Base-by-base conservation (phyloP, 1,140 invertebrate species). In the Ectropis grisescens region DNA sequence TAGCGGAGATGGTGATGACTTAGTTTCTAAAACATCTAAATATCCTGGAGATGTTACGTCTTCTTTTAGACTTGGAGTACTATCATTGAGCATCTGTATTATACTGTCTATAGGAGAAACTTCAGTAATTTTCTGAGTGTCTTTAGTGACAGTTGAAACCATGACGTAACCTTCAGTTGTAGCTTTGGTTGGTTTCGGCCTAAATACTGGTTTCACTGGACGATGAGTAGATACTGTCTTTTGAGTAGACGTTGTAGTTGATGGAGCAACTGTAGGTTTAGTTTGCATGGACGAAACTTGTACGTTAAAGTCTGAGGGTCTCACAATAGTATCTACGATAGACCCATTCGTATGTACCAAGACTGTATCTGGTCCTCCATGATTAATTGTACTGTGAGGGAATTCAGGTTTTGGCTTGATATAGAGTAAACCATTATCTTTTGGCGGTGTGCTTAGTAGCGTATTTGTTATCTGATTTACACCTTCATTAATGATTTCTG, bases 71-170 rank as follows among this genome's bases (percentile, higher is more conserved):
- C 66, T 76, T 15, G 69, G 64, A 19, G 72, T 74, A 25, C 65
- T 72, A 11, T 87, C 84, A 47, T 90, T 90, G 9, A 90, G 53
- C 60, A 90, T 88, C 15, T 88, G 84, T 34, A 90, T 87, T 6
- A 90, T 90, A 11, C 83, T 85, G 31, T 86, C 69, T 33, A 87
- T 85, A 2, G 85, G 86, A 11, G 85, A 82, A 4, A 86, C 55
- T 41, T 85, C 84, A n/a, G 69, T 79, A n/a, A n/a, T n/a, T 59
- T 41, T 82, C 29, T 72, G 54, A 9, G 53, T 54, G 19, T 68
- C 66, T 48, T 70, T 76, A 10, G 72, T 72, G 0, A 62, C 55
- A 12, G 74, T 79, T 24, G 70, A 60, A 4, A 81, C 50, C 32
- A 50, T 50, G 0, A 74, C 47, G 32, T 76, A 74, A 24, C 58